Conservation (phyloP, 2,113 vertebrate species). For the Cyprinus carpio region DNA sequence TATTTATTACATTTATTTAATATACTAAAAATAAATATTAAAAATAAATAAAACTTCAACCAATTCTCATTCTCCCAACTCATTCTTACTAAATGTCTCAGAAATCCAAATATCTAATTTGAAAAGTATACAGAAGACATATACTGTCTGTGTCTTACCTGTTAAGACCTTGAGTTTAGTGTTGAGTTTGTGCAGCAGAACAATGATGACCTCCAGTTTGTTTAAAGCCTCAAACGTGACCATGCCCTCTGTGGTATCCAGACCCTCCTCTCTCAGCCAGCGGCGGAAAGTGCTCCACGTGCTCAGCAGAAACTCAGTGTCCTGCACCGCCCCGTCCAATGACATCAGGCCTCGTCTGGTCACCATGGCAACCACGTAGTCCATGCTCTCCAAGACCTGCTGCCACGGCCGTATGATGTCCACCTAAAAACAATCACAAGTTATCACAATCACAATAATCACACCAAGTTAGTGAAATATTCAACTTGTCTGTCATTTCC, state of each 20-base stretch:
- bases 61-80: neutral
- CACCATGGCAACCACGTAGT: constrained; percentile 80
- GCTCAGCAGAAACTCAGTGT: constrained; percentile 86
- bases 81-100: neutral
- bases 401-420: constrained; percentile 93
- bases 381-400: constrained; percentile 84
- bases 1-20: neutral
- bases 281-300: constrained; percentile 90
- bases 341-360: constrained; percentile 85
- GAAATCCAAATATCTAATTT: neutral
- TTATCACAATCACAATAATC: neutral
- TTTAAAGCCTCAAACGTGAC: constrained; percentile 84
- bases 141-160: constrained; percentile 59
- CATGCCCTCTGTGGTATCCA: constrained; percentile 75
- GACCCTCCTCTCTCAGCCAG: constrained; percentile 80
- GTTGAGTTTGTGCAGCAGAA: constrained; percentile 89
- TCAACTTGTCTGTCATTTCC: neutral
- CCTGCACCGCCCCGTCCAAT: constrained; percentile 82
- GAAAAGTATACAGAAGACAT: neutral
- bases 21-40: neutral
- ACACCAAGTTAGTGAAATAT: neutral
- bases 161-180: constrained; percentile 89
- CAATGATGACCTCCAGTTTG: constrained; percentile 89
- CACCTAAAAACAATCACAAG: constrained; percentile 69
- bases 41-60: neutral